These are phyloP conservation scores for Diadromus collaris DNA, from an alignment of 2,888 invertebrate genomes.

Conservation along the genomic window DNA sequence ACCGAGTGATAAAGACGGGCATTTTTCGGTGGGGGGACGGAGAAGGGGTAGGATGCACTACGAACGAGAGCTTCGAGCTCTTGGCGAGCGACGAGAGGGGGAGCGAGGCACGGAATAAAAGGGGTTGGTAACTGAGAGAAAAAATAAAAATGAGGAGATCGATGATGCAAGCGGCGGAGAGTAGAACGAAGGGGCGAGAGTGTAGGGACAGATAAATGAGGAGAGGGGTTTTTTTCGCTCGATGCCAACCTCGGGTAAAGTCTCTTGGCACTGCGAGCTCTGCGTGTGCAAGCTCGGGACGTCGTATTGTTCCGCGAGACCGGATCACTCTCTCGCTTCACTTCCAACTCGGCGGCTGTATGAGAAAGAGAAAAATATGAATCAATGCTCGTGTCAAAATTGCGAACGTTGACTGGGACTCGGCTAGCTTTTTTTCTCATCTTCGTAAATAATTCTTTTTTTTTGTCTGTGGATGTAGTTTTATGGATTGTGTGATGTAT, in stretches of 20 bases:
- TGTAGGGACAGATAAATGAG: neutral
- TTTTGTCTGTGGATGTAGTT: neutral
- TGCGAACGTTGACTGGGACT: neutral
- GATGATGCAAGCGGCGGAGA: conserved; percentile 53
- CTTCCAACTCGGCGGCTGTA: conserved; percentile 2
- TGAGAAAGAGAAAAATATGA: conserved; percentile 19
- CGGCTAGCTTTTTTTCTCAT: neutral
- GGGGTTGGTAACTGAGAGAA: conserved; percentile 50
- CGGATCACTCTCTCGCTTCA: conserved; percentile 37
- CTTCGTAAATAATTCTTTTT: neutral
- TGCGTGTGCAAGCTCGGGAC: conserved; percentile 38
- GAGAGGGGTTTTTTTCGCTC: conserved; percentile 30
- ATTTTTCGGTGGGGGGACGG: conserved; percentile 23
- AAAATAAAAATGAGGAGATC: conserved; percentile 54
- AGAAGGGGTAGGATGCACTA: conserved; percentile 50
- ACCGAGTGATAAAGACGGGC: conserved; percentile 13
- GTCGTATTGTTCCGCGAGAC: conserved; percentile 50
- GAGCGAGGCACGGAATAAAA: conserved; percentile 28
- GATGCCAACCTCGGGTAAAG: conserved; percentile 28
- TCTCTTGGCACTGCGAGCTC: conserved; percentile 38
- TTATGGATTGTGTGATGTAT: neutral
- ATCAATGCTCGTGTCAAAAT: conserved; percentile 34
- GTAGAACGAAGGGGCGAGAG: neutral
- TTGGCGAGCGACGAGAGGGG: conserved; percentile 5
- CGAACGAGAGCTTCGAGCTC: conserved; percentile 35